Evolutionary conservation across 2,797 vertebrate species (phyloP), one percentile per base, ranked within the genome.

Genomic region (Melanitta fusca): DNA sequence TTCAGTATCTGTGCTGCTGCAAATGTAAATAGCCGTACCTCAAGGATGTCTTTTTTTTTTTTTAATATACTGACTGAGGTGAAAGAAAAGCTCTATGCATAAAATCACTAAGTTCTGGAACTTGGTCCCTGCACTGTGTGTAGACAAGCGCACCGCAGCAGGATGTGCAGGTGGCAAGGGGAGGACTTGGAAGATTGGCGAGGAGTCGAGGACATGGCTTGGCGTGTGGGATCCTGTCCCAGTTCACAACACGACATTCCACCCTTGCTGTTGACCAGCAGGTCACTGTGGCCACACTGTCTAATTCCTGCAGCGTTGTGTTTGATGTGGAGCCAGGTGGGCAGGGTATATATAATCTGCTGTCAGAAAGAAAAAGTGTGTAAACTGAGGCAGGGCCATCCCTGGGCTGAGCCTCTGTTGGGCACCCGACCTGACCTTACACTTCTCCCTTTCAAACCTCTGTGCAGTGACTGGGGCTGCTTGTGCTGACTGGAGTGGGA

Each of bases 1-100:
- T 0, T 19, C 57, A 70, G 13, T 90, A 11, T 80, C 24, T 87
- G 53, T 86, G 64, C 85, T 95, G 87, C 89, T 95, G 81, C 22
- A 86, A 49, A 4, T 95, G 79, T 88, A 93, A 95, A 95, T 88
- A 94, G n/a, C 60, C 64, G 1, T 87, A 47, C 53, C 28, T 73
- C 38, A 81, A 62, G 30, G 53, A 41, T 65, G n/a, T 38, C 13
- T 24, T 13, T 32, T 36, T 32, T 13, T 62, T 51, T 34, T 45
- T 11, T n/a, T 39, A 24, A 57, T 85, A 15, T 75, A 77, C 28
- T 71, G 47, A 43, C 36, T 11, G 47, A 92, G 17, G 21, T 60
- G 51, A 57, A 85, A 82, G 57, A 73, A 87, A 71, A 92, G 13
- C 53, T 80, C 53, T 82, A 27, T 91, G 60, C 71, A 65, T 72